These are phyloP conservation scores for Cephus runcator DNA, from an alignment of 2,888 invertebrate species.

Conservation along the genomic window DNA sequence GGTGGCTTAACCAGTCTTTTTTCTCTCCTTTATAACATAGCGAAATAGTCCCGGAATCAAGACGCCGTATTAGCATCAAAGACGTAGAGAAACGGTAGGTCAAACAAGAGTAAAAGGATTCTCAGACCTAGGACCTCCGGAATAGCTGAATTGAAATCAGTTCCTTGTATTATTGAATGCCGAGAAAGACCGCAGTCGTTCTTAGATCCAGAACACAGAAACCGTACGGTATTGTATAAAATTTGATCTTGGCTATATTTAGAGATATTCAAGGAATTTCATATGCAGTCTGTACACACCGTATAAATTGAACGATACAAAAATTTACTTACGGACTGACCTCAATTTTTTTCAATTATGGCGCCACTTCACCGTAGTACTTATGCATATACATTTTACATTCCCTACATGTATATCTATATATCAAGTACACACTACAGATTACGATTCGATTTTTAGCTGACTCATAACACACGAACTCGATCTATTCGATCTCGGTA, in stretches of 20 bases:
- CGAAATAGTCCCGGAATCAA: constrained; percentile 51
- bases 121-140: constrained; percentile 21
- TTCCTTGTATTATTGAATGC: constrained; percentile 34
- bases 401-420: not conserved
- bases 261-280: not conserved
- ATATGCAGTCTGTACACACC: not conserved
- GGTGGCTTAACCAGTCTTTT: constrained; percentile 33
- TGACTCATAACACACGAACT: constrained; percentile 20
- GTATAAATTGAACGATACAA: not conserved
- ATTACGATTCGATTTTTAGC: constrained; percentile 15
- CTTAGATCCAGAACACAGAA: not conserved
- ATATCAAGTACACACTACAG: not conserved
- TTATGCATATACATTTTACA: not conserved
- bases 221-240: not conserved
- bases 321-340: not conserved
- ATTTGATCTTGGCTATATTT: not conserved
- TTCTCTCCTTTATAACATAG: constrained; percentile 20
- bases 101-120: constrained; percentile 17
- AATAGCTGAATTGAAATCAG: constrained; percentile 52
- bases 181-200: not conserved
- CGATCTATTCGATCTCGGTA: not conserved
- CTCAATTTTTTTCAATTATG: not conserved
- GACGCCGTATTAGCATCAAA: constrained; percentile 56
- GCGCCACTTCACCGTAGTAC: not conserved
- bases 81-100: constrained; percentile 37